phyloP scores from a whole-genome alignment of 2,888 invertebrate genomes.

The Cantharis flavilabris region DNA sequence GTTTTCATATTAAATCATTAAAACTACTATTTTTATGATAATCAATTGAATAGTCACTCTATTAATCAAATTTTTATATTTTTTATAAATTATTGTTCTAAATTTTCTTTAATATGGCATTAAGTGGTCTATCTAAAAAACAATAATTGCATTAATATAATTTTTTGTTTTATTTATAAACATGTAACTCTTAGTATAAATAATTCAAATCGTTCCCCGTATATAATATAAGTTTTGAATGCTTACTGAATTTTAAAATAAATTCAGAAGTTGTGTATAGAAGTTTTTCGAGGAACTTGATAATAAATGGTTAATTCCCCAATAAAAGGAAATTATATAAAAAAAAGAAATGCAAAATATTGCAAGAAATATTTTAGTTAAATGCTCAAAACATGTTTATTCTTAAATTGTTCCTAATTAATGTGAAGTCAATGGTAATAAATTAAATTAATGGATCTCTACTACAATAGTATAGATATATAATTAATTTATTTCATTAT shows the following conservation, averaged over 20 bases:
- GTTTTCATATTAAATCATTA: neutral
- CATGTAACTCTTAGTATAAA: neutral
- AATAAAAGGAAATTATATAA: too few species aligned
- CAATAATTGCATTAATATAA: too few species aligned
- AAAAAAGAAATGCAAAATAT: too few species aligned
- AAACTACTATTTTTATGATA: neutral
- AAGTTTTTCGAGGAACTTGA: neutral
- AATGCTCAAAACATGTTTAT: too few species aligned
- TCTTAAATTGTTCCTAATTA: too few species aligned
- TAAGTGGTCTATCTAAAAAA: neutral
- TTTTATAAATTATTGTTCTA: neutral
- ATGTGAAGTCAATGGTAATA: too few species aligned
- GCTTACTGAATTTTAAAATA: neutral
- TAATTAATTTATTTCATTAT: too few species aligned
- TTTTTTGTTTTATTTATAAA: neutral
- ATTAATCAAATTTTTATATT: neutral
- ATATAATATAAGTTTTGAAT: neutral
- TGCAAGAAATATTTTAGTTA: too few species aligned
- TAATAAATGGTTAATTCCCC: too few species aligned
- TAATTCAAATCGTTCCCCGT: neutral
- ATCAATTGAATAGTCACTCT: neutral
- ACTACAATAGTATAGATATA: too few species aligned
- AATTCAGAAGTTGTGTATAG: neutral
- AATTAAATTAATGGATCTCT: too few species aligned
- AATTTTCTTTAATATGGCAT: neutral